Conservation (phyloP, 1,140 invertebrate genomes). For the Cotesia vestalis region DNA sequence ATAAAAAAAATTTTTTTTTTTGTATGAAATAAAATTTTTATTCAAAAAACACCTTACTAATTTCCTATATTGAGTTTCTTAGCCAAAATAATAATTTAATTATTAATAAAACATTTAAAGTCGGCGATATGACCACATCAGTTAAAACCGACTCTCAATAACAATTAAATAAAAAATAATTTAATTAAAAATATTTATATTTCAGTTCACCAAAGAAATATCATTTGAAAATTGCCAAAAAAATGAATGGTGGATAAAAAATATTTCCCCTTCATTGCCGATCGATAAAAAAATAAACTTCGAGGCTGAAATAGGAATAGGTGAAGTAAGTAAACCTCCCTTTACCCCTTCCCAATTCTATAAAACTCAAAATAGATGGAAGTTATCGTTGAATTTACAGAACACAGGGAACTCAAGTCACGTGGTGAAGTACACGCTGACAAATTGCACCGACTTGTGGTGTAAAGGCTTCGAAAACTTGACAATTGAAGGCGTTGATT, state of each 20-base stretch:
- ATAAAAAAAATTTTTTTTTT: too few species aligned
- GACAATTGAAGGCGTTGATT: conserved; percentile 11
- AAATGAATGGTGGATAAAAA: conserved; percentile 20
- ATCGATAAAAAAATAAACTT: conserved; percentile 15
- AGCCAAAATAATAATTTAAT: too few species aligned
- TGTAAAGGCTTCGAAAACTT: conserved; percentile 12
- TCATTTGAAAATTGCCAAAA: conserved; percentile 30
- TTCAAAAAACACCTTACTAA: too few species aligned
- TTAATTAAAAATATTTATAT: background rate
- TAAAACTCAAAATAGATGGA: background rate
- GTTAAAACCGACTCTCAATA: too few species aligned
- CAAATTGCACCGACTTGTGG: conserved; percentile 10
- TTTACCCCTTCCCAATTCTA: background rate
- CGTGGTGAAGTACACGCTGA: conserved; percentile 14
- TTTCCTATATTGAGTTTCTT: too few species aligned
- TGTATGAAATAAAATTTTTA: too few species aligned
- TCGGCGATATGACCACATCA: too few species aligned
- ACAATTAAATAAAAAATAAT: too few species aligned
- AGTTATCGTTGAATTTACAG: conserved; percentile 7
- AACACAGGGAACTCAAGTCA: conserved; percentile 12
- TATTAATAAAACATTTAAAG: too few species aligned
- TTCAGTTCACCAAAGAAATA: conserved; percentile 27
- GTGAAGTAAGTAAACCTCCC: conserved; percentile 1
- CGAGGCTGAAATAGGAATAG: conserved; percentile 13
- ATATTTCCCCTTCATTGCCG: conserved; percentile 24